Evolutionary conservation across 2,113 vertebrate genomes (phyloP).

Genomic region (Azemiops feae): DNA sequence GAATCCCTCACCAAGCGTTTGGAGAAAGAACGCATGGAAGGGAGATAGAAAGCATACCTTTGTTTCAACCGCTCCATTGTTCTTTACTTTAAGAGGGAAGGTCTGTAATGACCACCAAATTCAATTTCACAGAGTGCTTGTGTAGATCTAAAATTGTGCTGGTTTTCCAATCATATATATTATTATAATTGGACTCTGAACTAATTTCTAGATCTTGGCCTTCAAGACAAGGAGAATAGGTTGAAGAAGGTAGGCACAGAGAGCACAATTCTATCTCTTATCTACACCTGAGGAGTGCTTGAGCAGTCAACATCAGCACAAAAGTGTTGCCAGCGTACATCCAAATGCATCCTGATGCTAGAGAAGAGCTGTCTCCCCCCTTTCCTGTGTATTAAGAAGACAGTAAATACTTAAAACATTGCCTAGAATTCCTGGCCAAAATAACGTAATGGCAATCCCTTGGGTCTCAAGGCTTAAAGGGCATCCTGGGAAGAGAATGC

Average conservation of each 20-base stretch:
- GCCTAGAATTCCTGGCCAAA: not conserved
- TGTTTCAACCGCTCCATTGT: not conserved
- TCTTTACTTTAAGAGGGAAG: not conserved
- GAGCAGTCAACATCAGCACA: constrained; percentile 27
- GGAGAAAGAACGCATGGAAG: not conserved
- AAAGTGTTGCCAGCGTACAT: constrained; percentile 23
- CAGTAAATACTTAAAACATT: constrained; percentile 59
- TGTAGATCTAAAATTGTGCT: not conserved
- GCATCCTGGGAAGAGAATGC: constrained; percentile 3
- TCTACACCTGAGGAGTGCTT: not conserved
- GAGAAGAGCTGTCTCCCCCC: constrained; percentile 32
- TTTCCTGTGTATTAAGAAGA: constrained; percentile 49
- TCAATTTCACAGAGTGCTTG: not conserved
- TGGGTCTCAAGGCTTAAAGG: constrained; percentile 8
- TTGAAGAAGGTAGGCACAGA: not conserved
- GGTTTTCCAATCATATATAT: not conserved
- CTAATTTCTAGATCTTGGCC: not conserved
- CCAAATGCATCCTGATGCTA: constrained; percentile 25
- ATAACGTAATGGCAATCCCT: not conserved
- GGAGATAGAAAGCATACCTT: not conserved
- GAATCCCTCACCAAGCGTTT: not conserved
- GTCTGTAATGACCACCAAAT: not conserved
- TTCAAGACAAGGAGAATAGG: not conserved
- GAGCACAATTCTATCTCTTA: not conserved
- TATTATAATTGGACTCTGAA: not conserved